phyloP scores from a whole-genome alignment of 1,140 invertebrate species.

The Neuroterus valhalla region DNA sequence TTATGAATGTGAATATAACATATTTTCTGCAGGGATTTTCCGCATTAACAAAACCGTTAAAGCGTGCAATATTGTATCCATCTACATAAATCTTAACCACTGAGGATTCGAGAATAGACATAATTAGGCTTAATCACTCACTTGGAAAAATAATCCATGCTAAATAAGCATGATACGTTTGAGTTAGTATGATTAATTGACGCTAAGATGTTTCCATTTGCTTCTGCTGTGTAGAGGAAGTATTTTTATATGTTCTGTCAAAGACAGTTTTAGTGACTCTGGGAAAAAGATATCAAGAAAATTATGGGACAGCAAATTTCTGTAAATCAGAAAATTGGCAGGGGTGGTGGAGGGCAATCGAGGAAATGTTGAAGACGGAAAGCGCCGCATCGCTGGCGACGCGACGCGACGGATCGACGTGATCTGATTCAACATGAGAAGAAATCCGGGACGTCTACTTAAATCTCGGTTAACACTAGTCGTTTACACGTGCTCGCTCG shows the following conservation, averaged over 20 bases:
- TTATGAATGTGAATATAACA: conserved; percentile 9
- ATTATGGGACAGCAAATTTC: background rate
- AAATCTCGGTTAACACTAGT: conserved; percentile 31
- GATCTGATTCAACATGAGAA: conserved; percentile 24
- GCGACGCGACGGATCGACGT: conserved; percentile 15
- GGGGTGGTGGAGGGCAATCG: conserved; percentile 1
- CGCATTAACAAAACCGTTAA: conserved; percentile 11
- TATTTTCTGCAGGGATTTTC: conserved; percentile 1
- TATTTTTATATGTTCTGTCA: background rate
- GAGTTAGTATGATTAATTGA: background rate
- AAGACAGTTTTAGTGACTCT: background rate
- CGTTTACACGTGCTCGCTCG: conserved; percentile 41
- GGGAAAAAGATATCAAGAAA: conserved; percentile 6
- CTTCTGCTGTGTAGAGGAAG: background rate
- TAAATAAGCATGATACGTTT: too few relatives aligned
- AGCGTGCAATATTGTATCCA: conserved; percentile 9
- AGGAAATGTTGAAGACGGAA: conserved; percentile 11
- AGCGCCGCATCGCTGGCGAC: conserved; percentile 16
- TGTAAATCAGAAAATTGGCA: conserved; percentile 4
- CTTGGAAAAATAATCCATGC: background rate
- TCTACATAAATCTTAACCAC: conserved; percentile 20
- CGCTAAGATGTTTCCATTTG: background rate
- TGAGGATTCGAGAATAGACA: conserved; percentile 19
- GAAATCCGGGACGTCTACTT: conserved; percentile 33
- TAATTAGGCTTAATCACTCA: conserved; percentile 8